Base-by-base conservation (phyloP, 2,888 invertebrate species). In the Thecocarcelia acutangulata region DNA sequence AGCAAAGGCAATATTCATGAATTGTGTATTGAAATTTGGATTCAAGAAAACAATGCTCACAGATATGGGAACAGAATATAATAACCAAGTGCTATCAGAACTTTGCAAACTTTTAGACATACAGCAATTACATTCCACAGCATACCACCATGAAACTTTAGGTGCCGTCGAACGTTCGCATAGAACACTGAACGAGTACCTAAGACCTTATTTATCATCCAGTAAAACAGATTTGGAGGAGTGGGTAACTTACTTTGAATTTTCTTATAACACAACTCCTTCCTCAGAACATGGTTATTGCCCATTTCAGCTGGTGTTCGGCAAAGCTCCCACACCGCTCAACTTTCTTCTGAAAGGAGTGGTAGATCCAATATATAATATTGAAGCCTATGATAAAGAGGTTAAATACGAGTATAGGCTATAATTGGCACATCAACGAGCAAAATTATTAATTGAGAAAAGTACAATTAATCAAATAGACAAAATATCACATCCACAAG, bases 1-100 rank as follows among this genome's bases (percentile, higher is more conserved):
- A 5, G 24, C 24, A 24, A 24, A 24, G 5, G 24, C 24, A 24
- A 42, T 42, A 2, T 84, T 85, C 12, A 81, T 85, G 64, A 74
- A 83, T 46, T 85, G 85, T 44, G 84, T 86, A n/a, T 64, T 85
- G 24, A 84, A 75, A 52, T 83, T 77, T 33, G 83, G 84, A 44
- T 75, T 66, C 40, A 83, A 83, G 74, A 82, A 75, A 44, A 70
- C 48, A 17, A 19, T 85, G 21, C 76, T 78, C 70, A 76, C 85
- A 24, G 61, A 61, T 24, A 44, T 61, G 44, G 61, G 63, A 11
- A 46, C 33, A 11, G 46, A 46, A 63, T 63, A 46, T 2, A 63
- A 63, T 15, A 46, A 63, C 24, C 61, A 63, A 12, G 11, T 63
- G 15, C 4, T 42, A 3, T 8, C 28, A 9, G 33, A 63, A 63